These are phyloP conservation scores for Numida meleagris DNA, from an alignment of 2,113 vertebrate species.

Conservation along the genomic window DNA sequence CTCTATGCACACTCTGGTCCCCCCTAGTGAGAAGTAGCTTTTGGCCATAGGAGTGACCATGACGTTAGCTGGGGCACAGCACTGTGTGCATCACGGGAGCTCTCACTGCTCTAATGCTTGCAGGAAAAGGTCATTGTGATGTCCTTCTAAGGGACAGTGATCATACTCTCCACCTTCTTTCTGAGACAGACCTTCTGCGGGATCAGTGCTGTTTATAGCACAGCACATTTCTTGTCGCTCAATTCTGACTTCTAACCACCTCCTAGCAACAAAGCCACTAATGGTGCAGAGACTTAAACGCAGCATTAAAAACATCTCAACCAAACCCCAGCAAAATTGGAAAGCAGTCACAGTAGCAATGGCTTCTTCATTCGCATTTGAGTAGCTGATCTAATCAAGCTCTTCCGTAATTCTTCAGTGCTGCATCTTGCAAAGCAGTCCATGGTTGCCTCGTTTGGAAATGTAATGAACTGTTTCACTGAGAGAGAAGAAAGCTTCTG, in stretches of 20 bases:
- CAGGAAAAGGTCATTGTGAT: background rate
- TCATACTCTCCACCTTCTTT: background rate
- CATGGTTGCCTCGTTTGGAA: background rate
- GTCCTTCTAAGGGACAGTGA: background rate
- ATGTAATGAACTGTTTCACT: background rate
- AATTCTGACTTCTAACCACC: background rate
- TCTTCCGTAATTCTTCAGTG: background rate
- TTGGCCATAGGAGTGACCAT: background rate
- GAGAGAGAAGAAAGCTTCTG: background rate
- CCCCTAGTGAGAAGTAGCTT: background rate
- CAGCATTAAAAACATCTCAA: background rate
- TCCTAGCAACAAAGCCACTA: background rate
- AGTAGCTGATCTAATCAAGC: background rate
- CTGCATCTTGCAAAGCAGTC: background rate
- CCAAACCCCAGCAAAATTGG: background rate
- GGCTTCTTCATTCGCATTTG: background rate
- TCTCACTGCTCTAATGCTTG: too few species aligned
- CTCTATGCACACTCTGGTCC: background rate
- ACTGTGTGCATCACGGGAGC: background rate
- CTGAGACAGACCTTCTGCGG: background rate
- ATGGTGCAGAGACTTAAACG: background rate
- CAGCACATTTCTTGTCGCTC: rapidly evolving
- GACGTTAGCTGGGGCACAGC: background rate
- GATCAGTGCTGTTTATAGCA: background rate
- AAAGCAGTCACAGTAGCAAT: background rate